Conservation (phyloP, 2,113 vertebrate species). For the Pheucticus melanocephalus region DNA sequence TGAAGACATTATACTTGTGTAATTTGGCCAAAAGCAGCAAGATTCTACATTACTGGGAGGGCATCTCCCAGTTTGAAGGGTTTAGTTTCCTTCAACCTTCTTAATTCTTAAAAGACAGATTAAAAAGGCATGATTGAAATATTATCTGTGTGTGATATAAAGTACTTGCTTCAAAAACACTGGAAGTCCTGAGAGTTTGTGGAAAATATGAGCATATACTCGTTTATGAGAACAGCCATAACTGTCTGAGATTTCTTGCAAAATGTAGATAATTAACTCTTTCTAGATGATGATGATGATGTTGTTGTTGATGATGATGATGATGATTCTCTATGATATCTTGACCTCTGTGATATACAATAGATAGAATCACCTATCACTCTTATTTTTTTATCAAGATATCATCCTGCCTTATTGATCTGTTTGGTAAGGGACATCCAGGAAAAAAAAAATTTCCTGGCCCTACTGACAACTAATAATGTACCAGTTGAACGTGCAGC, state of each 20-base stretch:
- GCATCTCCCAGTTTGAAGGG: not conserved
- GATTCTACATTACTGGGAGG: not conserved
- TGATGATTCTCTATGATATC: not conserved
- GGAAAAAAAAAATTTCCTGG: not conserved
- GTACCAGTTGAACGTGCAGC: not conserved
- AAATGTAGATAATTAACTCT: not conserved
- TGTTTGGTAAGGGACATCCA: not conserved
- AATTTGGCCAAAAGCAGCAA: not conserved
- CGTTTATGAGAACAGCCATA: not conserved
- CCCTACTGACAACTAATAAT: not conserved
- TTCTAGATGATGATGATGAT: not conserved
- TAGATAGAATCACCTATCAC: not conserved
- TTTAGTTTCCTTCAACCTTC: not conserved
- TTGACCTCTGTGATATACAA: not conserved
- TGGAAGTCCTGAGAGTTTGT: not conserved
- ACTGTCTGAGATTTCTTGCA: not conserved
- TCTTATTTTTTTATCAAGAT: not conserved
- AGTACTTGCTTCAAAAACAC: not conserved
- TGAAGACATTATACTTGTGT: not conserved
- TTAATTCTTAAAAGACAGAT: not conserved
- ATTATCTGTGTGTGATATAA: not conserved
- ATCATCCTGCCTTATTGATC: not conserved
- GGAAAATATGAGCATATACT: not conserved
- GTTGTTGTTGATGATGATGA: not conserved
- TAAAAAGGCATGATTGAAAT: not conserved